phyloP scores from a whole-genome alignment of 2,797 vertebrate genomes.

The Pseudomugil tenellus region DNA sequence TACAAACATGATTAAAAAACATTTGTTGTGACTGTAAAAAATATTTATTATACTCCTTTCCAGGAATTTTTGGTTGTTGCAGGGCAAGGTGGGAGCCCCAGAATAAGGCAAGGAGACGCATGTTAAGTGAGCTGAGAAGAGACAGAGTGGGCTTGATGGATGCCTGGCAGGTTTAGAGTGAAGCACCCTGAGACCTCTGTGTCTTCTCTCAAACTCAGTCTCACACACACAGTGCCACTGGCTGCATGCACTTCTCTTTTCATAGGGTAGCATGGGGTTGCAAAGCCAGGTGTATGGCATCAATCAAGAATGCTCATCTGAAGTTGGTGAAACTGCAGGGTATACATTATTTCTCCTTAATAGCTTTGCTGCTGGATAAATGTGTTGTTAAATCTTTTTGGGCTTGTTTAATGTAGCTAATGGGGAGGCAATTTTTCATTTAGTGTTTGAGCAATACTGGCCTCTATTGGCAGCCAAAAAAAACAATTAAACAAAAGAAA shows the following conservation, averaged over 20 bases:
- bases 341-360: conserved; percentile 42
- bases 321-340: conserved; percentile 54
- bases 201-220: conserved; percentile 1
- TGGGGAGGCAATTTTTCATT: not conserved
- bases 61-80: conserved; percentile 38
- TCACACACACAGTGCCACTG: conserved; percentile 25
- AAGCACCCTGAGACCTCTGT: conserved; percentile 58
- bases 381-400: conserved; percentile 23
- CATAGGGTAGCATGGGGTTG: conserved; percentile 36
- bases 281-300: conserved; percentile 43
- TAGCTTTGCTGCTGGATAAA: conserved; percentile 31
- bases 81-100: conserved; percentile 55
- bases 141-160: conserved; percentile 60
- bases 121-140: conserved; percentile 54
- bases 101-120: conserved; percentile 46
- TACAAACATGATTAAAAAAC: too few relatives aligned
- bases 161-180: conserved; percentile 65
- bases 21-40: conserved; percentile 12
- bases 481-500: conserved; percentile 30
- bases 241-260: conserved; percentile 53
- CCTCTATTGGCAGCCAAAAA: conserved; percentile 60
- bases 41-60: conserved; percentile 26
- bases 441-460: conserved; percentile 68
- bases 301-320: conserved; percentile 58
- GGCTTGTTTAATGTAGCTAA: conserved; percentile 30